Percentiles rank a stretch among this genome's conserved stretches.
These are phyloP conservation scores for Abramis brama DNA, from an alignment of 2,113 vertebrate genomes.

Conservation along the genomic window DNA sequence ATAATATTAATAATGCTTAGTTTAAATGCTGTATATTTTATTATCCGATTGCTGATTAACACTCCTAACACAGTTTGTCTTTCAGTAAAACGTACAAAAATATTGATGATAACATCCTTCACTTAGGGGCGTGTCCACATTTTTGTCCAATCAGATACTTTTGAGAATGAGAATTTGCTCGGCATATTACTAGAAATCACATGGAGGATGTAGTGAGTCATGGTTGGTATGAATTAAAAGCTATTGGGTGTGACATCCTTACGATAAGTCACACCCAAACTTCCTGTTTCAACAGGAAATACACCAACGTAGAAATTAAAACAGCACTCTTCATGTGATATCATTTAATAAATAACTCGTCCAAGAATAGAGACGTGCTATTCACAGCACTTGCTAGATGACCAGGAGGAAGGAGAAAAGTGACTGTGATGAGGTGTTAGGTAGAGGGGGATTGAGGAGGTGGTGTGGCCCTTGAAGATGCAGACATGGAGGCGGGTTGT, in stretches of 20 bases:
- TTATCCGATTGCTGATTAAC: not conserved
- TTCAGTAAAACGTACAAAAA: not conserved
- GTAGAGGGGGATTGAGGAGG: constrained; percentile 49
- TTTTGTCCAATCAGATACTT: not conserved
- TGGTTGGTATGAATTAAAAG: not conserved
- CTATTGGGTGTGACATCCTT: not conserved
- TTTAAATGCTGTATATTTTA: not conserved
- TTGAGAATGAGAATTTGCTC: not conserved
- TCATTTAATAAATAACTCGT: not conserved
- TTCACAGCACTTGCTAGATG: not conserved
- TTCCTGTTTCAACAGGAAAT: not conserved
- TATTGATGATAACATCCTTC: not conserved
- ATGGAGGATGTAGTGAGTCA: not conserved
- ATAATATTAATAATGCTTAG: not conserved
- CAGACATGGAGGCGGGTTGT: constrained; percentile 26
- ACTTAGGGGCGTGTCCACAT: not conserved
- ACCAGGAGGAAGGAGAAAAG: not conserved
- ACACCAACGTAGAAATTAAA: not conserved
- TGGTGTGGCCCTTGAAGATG: constrained; percentile 39
- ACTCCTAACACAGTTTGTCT: too few species aligned
- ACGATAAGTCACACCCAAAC: not conserved
- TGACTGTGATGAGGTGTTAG: constrained; percentile 3
- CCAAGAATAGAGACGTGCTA: not conserved
- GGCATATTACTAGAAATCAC: not conserved
- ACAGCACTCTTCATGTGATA: not conserved